These are phyloP conservation scores for Diploscapter pachys DNA, from an alignment of 1,140 invertebrate genomes.

Conservation along the genomic window DNA sequence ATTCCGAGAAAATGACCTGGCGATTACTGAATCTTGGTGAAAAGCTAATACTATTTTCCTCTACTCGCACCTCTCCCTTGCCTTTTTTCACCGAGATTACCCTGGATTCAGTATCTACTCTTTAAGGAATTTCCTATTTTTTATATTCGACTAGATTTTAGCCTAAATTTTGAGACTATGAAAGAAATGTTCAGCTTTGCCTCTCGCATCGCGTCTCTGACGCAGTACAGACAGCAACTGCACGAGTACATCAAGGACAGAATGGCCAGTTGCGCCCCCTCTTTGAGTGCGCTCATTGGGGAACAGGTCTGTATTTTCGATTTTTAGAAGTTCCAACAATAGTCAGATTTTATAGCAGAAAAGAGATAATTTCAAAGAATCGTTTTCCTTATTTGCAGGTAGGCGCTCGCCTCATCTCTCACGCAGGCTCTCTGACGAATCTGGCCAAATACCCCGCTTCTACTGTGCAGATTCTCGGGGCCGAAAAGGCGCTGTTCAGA, in stretches of 20 bases:
- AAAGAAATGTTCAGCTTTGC: slow-evolving; percentile 68
- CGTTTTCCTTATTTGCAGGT: slow-evolving; percentile 62
- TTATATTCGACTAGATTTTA: too few species aligned
- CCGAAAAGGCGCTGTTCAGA: slow-evolving; percentile 92
- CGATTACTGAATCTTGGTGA: too few species aligned
- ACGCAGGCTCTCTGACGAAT: slow-evolving; percentile 92
- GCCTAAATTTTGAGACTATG: too few species aligned
- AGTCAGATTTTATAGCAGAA: too few species aligned
- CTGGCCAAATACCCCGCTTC: slow-evolving; percentile 97
- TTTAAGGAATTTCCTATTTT: too few species aligned
- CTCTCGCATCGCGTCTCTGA: slow-evolving; percentile 76
- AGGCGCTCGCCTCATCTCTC: slow-evolving; percentile 92
- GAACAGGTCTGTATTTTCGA: slow-evolving; percentile 68
- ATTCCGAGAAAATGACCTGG: too few species aligned
- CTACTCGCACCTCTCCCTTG: too few species aligned
- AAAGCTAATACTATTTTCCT: too few species aligned
- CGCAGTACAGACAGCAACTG: slow-evolving; percentile 81
- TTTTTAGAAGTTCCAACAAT: too few species aligned
- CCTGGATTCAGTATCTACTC: too few species aligned
- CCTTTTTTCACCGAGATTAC: too few species aligned
- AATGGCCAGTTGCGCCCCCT: slow-evolving; percentile 92
- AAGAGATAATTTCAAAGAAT: too few species aligned
- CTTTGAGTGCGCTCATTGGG: slow-evolving; percentile 85
- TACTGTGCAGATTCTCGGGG: slow-evolving; percentile 95
- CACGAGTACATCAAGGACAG: slow-evolving; percentile 82